Evolutionary conservation across 1,140 invertebrate species (phyloP).

Genomic region (Rhagoletis pomonella): DNA sequence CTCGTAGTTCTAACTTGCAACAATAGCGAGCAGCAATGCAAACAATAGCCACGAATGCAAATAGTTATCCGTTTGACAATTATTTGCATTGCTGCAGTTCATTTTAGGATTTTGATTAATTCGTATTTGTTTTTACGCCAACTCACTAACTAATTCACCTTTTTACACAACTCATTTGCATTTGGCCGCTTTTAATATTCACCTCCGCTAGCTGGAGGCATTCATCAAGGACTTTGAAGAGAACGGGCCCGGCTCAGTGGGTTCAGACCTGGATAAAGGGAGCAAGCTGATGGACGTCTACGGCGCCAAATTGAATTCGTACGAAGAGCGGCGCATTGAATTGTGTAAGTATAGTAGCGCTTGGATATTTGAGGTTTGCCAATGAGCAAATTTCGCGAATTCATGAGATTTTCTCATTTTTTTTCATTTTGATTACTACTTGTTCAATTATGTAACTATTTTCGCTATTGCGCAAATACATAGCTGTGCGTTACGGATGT

Average conservation of each 20-base stretch:
- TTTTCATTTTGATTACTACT: not conserved
- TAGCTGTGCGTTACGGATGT: not conserved
- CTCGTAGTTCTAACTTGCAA: not conserved
- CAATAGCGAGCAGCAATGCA: not conserved
- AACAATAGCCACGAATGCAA: not conserved
- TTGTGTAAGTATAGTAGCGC: slow-evolving; percentile 75
- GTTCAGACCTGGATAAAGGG: slow-evolving; percentile 84
- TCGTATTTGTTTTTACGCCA: not conserved
- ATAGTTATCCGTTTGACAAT: not conserved
- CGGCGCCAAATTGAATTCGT: slow-evolving; percentile 78
- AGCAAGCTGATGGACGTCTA: slow-evolving; percentile 83
- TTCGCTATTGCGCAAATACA: not conserved
- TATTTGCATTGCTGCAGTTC: slow-evolving; percentile 23
- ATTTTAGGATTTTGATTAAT: slow-evolving; percentile 2
- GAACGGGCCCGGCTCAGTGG: slow-evolving; percentile 86
- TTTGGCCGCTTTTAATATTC: slow-evolving; percentile 18
- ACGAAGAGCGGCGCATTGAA: slow-evolving; percentile 81
- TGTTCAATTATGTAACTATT: not conserved
- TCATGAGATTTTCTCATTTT: not conserved
- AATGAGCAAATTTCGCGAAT: not conserved
- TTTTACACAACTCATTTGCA: not conserved
- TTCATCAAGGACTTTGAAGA: slow-evolving; percentile 84
- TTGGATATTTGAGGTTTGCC: not conserved
- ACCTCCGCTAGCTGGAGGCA: slow-evolving; percentile 73
- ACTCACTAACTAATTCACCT: not conserved